phyloP scores from a whole-genome alignment of 2,113 vertebrate species.

The Grammomys surdaster region DNA sequence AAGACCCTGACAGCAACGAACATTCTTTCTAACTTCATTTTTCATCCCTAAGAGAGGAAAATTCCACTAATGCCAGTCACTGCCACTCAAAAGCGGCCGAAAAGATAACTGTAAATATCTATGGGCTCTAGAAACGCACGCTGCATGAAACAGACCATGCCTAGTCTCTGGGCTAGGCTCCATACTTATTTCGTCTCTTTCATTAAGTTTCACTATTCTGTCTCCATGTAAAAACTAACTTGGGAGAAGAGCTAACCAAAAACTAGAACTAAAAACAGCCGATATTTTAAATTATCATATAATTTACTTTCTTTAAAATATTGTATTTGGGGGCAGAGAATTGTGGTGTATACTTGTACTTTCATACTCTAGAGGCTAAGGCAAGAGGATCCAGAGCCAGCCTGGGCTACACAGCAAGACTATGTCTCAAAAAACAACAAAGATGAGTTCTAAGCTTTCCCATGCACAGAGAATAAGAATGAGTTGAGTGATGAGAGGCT shows the following conservation, averaged over 20 bases:
- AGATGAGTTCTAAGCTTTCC: not conserved
- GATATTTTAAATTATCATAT: not conserved
- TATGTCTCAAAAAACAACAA: not conserved
- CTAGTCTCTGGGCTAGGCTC: slow-evolving; percentile 55
- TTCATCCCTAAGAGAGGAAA: slow-evolving; percentile 85
- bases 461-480: not conserved
- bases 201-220: slow-evolving; percentile 65
- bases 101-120: slow-evolving; percentile 86
- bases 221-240: slow-evolving; percentile 71
- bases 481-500: not conserved
- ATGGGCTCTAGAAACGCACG: slow-evolving; percentile 71
- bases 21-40: slow-evolving; percentile 91
- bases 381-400: not conserved
- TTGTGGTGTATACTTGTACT: not conserved
- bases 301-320: not conserved
- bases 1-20: slow-evolving; percentile 88
- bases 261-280: not conserved
- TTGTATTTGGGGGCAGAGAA: not conserved
- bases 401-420: not conserved
- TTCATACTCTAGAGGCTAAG: not conserved
- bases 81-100: slow-evolving; percentile 82
- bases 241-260: not conserved
- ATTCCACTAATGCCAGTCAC: slow-evolving; percentile 86
- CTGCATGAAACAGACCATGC: slow-evolving; percentile 69
- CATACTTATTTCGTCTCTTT: slow-evolving; percentile 45